Evolutionary conservation across 2,113 vertebrate species (phyloP).

Genomic region (Leptobrachium ailaonicum): DNA sequence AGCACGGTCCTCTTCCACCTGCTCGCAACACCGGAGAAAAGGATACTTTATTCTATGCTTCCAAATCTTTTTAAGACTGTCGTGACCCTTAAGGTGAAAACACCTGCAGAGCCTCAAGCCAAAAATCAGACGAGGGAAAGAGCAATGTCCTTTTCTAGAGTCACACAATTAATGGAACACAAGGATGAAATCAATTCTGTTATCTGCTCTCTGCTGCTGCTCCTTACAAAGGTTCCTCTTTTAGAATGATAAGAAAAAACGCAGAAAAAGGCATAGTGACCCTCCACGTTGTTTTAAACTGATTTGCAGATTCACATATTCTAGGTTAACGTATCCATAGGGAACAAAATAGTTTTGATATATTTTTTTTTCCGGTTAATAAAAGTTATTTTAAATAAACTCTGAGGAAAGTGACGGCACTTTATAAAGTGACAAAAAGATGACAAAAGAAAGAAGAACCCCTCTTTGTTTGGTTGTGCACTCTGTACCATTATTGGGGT

Average conservation of each 20-base stretch:
- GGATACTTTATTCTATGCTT: slow-evolving; percentile 3
- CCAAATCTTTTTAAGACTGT: slow-evolving; percentile 20
- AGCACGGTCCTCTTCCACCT: not conserved
- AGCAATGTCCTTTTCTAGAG: slow-evolving; percentile 7
- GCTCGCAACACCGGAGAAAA: slow-evolving; percentile 21
- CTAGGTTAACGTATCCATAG: slow-evolving; percentile 26
- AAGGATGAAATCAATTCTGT: slow-evolving; percentile 39
- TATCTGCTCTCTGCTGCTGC: slow-evolving; percentile 29
- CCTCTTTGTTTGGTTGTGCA: too few species aligned
- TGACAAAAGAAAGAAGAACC: too few species aligned
- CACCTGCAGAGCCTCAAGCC: slow-evolving; percentile 23
- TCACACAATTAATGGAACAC: slow-evolving; percentile 18
- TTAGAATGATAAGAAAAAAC: slow-evolving; percentile 1
- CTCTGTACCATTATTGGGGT: too few species aligned
- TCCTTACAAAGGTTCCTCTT: slow-evolving; percentile 32
- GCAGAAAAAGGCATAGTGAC: slow-evolving; percentile 9
- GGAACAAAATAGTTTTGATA: not conserved
- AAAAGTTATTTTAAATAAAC: too few species aligned
- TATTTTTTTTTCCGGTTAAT: too few species aligned
- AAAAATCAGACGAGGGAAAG: slow-evolving; percentile 11
- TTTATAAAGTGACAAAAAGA: too few species aligned
- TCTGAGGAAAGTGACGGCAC: too few species aligned
- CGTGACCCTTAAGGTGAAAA: slow-evolving; percentile 39
- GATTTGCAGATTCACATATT: slow-evolving; percentile 4
- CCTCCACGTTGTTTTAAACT: slow-evolving; percentile 1